Conservation (phyloP, 2,797 vertebrate species). For the Hemitrygon akajei region DNA sequence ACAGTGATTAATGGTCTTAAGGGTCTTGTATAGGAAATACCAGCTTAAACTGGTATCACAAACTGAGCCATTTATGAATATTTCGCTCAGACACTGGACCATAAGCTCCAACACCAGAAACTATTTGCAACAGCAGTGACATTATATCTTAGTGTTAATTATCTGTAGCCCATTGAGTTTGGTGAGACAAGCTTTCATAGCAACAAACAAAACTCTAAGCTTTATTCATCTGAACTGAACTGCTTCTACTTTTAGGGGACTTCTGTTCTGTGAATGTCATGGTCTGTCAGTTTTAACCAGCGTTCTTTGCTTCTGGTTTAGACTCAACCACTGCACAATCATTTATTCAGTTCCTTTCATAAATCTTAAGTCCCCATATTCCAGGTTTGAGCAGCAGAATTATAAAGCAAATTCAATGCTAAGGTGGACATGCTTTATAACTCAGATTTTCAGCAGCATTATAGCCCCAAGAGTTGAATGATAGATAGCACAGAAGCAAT, state of each 20-base stretch:
- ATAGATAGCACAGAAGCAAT: not conserved
- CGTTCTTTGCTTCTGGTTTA: not conserved
- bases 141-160: not conserved
- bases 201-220: not conserved
- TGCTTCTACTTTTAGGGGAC: not conserved
- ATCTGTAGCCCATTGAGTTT: not conserved
- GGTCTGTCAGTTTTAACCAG: too few species aligned
- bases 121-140: not conserved
- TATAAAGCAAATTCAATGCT: not conserved
- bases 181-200: not conserved
- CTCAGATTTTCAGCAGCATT: not conserved
- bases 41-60: too few species aligned
- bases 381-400: not conserved
- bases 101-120: not conserved
- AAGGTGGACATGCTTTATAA: not conserved
- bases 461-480: slow-evolving; percentile 12
- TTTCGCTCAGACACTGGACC: not conserved
- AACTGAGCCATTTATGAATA: not conserved
- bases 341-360: not conserved
- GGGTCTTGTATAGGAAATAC: not conserved
- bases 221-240: not conserved
- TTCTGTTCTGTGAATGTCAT: not conserved
- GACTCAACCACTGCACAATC: not conserved
- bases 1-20: not conserved
- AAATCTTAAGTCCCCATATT: not conserved